These are phyloP conservation scores for Lindbergichthys nudifrons DNA, from an alignment of 2,797 vertebrate species.

Conservation along the genomic window DNA sequence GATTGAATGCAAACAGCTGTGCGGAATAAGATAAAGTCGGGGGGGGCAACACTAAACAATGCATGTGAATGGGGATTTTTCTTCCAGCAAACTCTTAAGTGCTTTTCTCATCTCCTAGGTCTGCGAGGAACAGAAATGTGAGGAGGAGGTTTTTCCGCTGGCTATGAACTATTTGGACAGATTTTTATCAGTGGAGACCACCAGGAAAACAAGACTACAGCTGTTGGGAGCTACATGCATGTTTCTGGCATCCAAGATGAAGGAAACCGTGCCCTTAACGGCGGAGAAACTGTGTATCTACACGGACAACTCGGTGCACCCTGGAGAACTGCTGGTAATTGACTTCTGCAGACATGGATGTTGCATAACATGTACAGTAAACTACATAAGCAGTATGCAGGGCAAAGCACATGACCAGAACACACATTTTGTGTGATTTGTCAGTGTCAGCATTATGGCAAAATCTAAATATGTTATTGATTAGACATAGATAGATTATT, in stretches of 20 bases:
- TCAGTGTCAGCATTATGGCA: background rate
- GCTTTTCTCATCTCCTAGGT: conserved; percentile 84
- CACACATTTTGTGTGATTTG: conserved; percentile 4
- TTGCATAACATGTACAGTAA: conserved; percentile 59
- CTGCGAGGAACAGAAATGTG: conserved; percentile 98
- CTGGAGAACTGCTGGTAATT: conserved; percentile 96
- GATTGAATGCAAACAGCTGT: conserved; percentile 42
- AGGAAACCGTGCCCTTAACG: conserved; percentile 96
- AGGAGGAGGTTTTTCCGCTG: conserved; percentile 98
- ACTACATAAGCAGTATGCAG: conserved; percentile 19
- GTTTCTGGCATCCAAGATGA: conserved; percentile 99
- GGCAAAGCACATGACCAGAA: conserved; percentile 24
- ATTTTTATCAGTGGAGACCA: conserved; percentile 94
- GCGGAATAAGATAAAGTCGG: background rate
- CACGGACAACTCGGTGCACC: conserved; percentile 96
- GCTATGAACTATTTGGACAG: conserved; percentile 99
- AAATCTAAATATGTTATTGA: background rate
- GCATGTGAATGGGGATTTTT: conserved; percentile 33
- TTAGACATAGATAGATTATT: background rate
- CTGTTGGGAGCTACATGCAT: conserved; percentile 96
- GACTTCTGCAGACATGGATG: conserved; percentile 59
- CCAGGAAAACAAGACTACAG: conserved; percentile 93
- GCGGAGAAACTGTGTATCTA: conserved; percentile 98
- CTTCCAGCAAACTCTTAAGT: conserved; percentile 30
- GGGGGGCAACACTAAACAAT: background rate